These are phyloP conservation scores for Varanus komodoensis DNA, from an alignment of 2,113 vertebrate genomes.

Conservation along the genomic window DNA sequence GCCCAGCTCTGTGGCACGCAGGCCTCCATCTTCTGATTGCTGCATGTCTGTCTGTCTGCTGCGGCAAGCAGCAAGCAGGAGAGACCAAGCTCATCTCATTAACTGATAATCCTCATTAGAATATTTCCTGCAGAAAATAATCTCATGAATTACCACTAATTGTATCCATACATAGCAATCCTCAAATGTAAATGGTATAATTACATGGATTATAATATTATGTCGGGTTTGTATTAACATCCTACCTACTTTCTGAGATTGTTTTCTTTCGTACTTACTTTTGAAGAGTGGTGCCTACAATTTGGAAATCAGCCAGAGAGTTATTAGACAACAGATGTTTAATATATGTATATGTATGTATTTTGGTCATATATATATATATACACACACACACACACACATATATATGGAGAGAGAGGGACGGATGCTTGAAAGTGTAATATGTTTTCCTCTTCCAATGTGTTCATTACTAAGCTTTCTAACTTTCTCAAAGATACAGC, in stretches of 20 bases:
- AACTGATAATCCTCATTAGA: background rate
- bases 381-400: background rate
- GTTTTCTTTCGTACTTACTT: too few species aligned
- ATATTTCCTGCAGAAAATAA: background rate
- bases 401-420: background rate
- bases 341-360: background rate
- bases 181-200: background rate
- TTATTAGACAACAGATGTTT: background rate
- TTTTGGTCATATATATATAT: background rate
- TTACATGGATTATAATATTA: background rate
- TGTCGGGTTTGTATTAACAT: background rate
- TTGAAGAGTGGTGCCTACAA: background rate
- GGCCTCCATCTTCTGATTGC: background rate
- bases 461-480: background rate
- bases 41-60: background rate
- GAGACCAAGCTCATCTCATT: background rate
- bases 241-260: background rate
- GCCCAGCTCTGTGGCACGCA: background rate
- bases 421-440: background rate
- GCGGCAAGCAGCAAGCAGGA: too few species aligned
- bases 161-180: background rate
- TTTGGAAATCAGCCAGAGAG: background rate
- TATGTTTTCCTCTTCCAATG: background rate
- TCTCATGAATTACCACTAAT: background rate
- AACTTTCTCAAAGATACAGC: background rate